Evolutionary conservation across 2,797 vertebrate genomes (phyloP).

Genomic region (Chloroceryle amazona): DNA sequence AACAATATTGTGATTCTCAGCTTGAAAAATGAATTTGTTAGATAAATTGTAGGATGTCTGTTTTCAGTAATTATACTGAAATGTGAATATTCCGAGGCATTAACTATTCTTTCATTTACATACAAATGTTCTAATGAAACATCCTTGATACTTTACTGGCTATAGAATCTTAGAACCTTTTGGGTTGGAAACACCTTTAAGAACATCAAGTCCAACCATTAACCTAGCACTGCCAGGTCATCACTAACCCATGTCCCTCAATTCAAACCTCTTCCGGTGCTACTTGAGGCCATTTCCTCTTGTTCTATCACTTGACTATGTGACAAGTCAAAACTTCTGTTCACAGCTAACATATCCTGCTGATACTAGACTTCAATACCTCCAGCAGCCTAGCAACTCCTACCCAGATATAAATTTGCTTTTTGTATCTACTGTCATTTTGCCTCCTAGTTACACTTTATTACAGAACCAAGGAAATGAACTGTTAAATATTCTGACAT

Average conservation of each 20-base stretch:
- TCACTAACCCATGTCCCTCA: no score
- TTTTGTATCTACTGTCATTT: background rate
- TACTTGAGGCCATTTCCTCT: no score
- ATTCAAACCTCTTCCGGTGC: no score
- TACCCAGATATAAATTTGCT: background rate
- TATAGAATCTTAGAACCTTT: no score
- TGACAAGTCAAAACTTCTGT: background rate
- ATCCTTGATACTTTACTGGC: background rate
- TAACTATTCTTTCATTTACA: background rate
- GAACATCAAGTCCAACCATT: no score
- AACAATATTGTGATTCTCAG: background rate
- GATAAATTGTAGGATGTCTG: background rate
- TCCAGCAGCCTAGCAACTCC: background rate
- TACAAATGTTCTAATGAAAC: background rate
- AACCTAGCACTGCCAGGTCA: no score
- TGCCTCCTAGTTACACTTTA: background rate
- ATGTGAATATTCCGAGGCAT: background rate
- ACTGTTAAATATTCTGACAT: background rate
- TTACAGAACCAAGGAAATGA: background rate
- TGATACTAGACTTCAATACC: background rate
- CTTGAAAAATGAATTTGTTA: background rate
- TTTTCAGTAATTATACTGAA: background rate
- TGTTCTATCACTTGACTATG: background rate
- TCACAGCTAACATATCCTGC: background rate
- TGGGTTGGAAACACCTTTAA: no score